Percentiles rank a stretch among this genome's conserved stretches.
Conservation (phyloP, 2,888 invertebrate species). For the Lepidochrysops patricia region DNA sequence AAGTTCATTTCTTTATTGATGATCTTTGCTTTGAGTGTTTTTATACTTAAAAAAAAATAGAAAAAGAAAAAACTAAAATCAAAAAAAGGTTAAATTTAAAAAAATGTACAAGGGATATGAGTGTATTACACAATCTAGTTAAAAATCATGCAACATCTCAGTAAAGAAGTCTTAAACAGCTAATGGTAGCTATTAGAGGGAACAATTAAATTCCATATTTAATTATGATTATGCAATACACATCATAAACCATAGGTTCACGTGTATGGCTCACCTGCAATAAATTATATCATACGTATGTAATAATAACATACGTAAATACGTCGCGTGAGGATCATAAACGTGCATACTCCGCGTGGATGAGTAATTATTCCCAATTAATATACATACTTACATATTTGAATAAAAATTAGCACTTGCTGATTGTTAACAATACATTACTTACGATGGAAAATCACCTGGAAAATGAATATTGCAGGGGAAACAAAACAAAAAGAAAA, state of each 20-base stretch:
- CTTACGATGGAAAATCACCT: neutral
- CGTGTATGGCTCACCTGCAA: constrained; percentile 20
- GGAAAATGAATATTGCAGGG: neutral
- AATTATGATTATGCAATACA: constrained; percentile 10
- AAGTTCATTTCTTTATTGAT: neutral
- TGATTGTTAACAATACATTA: neutral
- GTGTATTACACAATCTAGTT: neutral
- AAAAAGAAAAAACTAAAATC: no score
- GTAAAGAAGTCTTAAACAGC: neutral
- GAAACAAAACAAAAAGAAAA: neutral
- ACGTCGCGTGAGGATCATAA: constrained; percentile 36
- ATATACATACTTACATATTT: constrained; percentile 4
- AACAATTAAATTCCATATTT: neutral
- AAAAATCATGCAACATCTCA: neutral
- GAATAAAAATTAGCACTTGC: constrained; percentile 15
- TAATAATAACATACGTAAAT: constrained; percentile 18
- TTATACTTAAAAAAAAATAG: no score
- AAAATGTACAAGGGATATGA: neutral
- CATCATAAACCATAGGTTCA: constrained; percentile 19
- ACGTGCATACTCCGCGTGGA: constrained; percentile 48
- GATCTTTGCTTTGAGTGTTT: no score
- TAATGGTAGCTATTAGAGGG: neutral
- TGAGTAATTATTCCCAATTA: constrained; percentile 29
- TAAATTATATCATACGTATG: constrained; percentile 15
- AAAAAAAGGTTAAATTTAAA: no score